Evolutionary conservation across 2,888 invertebrate species (phyloP), one percentile per base, ranked within the genome.

Genomic region (Torymus texanus): DNA sequence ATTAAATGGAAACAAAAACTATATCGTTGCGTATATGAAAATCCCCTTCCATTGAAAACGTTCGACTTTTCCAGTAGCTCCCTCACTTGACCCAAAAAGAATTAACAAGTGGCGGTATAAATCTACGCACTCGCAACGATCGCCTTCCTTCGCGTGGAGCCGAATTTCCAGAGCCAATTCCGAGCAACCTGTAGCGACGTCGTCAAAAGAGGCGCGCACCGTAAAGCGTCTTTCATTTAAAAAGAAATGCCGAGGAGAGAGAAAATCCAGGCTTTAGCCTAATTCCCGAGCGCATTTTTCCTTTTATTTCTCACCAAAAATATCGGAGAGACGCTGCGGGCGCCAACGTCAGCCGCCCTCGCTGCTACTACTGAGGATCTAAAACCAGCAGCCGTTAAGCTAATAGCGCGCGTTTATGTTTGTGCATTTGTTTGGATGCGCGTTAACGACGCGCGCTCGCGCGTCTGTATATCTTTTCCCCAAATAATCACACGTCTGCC

Each of bases 201-300:
- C 24, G 2, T 16, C 29, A 16, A 41, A 68, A 41, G 51, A 63
- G n/a, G n/a, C 14, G 8, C 59, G 58, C 70, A 4, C 50, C 59
- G 50, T 13, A 62, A 53, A 53, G 14, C 18, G 16, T 4, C 29
- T n/a, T 55, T 72, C 72, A 63, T 63, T 72, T 63, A 55, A 63
- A 72, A 72, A 29, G 29, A 2, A 29, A 61, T n/a, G 59, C 62
- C 16, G 1, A 53, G 59, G 21, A 21, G 53, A 70, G 21, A 21
- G 53, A 53, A 67, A 56, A 29, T 59, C 51, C 61, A 2, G 16
- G 16, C n/a, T 21, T 21, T 10, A 21, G 13, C 18, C 14, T 59
- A 51, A 71, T 50, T 50, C 11, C 3, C 53, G 16, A 21, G 8
- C 21, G 10, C 12, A 24, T 55, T 67, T 24, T 67, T 50, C 21